Evolutionary conservation across 2,888 invertebrate species (phyloP).

Genomic region (Heliconius ethilla): DNA sequence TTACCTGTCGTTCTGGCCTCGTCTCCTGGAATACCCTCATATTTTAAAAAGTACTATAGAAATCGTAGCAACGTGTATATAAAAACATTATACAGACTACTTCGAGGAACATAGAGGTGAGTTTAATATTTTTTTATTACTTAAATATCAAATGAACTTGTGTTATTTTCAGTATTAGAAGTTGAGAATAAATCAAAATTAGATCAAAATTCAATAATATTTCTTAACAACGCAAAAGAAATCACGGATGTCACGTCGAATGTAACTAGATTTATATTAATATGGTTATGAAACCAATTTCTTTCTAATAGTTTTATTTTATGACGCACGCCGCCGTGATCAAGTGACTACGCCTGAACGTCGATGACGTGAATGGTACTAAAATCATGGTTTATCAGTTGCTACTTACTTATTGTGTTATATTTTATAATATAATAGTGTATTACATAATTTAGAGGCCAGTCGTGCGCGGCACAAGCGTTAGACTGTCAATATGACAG

Average conservation of each 20-base stretch:
- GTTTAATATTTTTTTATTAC: too few relatives aligned
- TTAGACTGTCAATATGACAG: too few relatives aligned
- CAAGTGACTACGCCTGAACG: conserved; percentile 31
- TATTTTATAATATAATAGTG: conserved; percentile 12
- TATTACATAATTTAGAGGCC: conserved; percentile 33
- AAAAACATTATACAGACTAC: too few relatives aligned
- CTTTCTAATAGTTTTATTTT: conserved; percentile 38
- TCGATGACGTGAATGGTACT: conserved; percentile 37
- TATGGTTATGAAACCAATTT: conserved; percentile 42
- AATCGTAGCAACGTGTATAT: too few relatives aligned
- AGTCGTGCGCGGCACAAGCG: too few relatives aligned
- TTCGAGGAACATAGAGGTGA: too few relatives aligned
- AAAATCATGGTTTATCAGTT: conserved; percentile 39
- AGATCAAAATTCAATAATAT: background rate
- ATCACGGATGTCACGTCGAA: conserved; percentile 35
- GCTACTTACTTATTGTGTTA: conserved; percentile 31
- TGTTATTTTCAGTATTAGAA: too few relatives aligned
- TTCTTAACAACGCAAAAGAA: conserved; percentile 7
- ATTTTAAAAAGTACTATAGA: too few relatives aligned
- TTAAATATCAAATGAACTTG: too few relatives aligned
- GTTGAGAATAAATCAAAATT: background rate
- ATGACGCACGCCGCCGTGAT: conserved; percentile 37
- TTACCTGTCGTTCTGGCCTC: too few relatives aligned
- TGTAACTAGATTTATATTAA: conserved; percentile 25
- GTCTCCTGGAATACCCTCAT: too few relatives aligned